Conservation (phyloP, 2,797 vertebrate species). For the Thalassophryne amazonica region DNA sequence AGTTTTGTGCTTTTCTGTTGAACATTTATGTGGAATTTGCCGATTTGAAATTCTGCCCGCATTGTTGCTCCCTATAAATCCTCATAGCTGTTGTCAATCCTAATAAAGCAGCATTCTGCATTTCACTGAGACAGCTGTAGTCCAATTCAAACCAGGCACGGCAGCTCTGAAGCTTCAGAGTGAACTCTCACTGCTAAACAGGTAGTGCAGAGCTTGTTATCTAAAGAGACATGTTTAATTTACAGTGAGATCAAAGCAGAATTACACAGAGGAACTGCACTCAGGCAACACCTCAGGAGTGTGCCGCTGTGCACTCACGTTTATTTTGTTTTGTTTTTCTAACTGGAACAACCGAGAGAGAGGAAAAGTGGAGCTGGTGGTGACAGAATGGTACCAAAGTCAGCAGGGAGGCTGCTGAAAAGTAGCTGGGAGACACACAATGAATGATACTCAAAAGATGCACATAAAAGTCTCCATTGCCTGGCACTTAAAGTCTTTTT, state of each 20-base stretch:
- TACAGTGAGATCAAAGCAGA: constrained; percentile 55
- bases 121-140: constrained; percentile 14
- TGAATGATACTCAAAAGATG: too few species aligned
- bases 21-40: too few species aligned
- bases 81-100: neutral
- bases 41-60: too few species aligned
- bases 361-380: neutral
- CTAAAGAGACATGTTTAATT: constrained; percentile 62
- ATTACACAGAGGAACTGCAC: constrained; percentile 5
- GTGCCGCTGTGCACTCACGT: neutral
- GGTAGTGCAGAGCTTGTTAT: constrained; percentile 48
- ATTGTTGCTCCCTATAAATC: constrained; percentile 26
- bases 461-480: constrained; percentile 19
- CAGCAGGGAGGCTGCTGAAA: constrained; percentile 3
- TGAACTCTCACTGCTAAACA: constrained; percentile 25
- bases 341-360: constrained; percentile 18
- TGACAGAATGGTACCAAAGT: neutral
- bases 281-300: neutral
- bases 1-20: too few species aligned
- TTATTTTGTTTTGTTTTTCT: constrained; percentile 33
- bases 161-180: constrained; percentile 11
- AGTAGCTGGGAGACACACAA: constrained; percentile 9
- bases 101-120: neutral
- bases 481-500: too few species aligned
- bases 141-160: constrained; percentile 50